A percentile compares a stretch with the other conserved stretches of the same genome.
phyloP scores from a whole-genome alignment of 2,797 vertebrate species.

The Neopelma chrysocephalum region DNA sequence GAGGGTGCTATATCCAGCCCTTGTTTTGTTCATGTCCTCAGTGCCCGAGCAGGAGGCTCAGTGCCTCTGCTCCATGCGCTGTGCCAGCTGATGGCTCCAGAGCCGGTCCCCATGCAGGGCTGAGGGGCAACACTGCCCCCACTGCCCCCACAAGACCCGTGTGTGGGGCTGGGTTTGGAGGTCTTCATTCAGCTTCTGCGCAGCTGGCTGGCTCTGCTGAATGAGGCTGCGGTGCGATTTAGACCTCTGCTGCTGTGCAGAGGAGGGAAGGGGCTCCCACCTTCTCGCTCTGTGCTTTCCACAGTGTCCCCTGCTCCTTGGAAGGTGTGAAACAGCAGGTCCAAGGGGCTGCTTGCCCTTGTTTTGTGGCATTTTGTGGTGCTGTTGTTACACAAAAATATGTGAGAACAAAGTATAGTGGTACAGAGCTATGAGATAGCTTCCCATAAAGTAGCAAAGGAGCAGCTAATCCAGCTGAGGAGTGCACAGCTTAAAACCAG shows the following conservation, averaged over 20 bases:
- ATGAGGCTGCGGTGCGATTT: background rate
- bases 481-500: background rate
- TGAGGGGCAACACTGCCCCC: background rate
- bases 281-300: accelerated
- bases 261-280: background rate
- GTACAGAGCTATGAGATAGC: background rate
- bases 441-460: background rate
- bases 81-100: background rate
- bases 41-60: background rate
- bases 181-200: background rate
- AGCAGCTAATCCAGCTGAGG: background rate
- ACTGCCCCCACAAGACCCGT: background rate
- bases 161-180: background rate
- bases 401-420: background rate
- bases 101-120: background rate
- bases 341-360: background rate
- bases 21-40: background rate
- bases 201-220: background rate
- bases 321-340: background rate
- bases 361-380: background rate
- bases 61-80: background rate
- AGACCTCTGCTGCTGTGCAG: background rate
- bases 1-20: constrained; percentile 7
- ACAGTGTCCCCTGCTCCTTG: background rate
- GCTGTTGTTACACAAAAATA: background rate